These are phyloP conservation scores for Horisme vitalbata DNA, from an alignment of 2,888 invertebrate species.

Conservation along the genomic window DNA sequence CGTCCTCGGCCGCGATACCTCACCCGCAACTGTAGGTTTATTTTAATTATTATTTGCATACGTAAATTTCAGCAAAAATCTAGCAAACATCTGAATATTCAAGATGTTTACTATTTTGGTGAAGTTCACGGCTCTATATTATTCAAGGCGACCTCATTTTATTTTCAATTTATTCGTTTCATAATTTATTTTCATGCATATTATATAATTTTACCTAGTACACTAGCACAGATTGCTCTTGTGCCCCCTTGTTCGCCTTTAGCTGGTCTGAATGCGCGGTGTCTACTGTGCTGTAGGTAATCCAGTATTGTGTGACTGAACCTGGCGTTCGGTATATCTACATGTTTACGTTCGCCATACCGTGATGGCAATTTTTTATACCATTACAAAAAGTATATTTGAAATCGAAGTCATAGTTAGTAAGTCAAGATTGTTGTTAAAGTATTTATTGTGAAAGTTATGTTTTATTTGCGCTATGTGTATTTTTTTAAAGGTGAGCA, in stretches of 20 bases:
- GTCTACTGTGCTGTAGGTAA: slow-evolving; percentile 77
- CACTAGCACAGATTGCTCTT: slow-evolving; percentile 26
- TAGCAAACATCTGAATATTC: slow-evolving; percentile 17
- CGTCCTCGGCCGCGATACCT: slow-evolving; percentile 75
- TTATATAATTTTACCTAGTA: slow-evolving; percentile 14
- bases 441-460: slow-evolving; percentile 62
- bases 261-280: slow-evolving; percentile 30
- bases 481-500: slow-evolving; percentile 15
- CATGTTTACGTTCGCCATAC: slow-evolving; percentile 71
- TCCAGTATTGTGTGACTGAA: slow-evolving; percentile 65
- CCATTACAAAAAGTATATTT: slow-evolving; percentile 75
- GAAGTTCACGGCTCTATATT: slow-evolving; percentile 33
- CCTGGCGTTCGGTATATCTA: slow-evolving; percentile 62
- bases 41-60: slow-evolving; percentile 54
- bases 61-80: slow-evolving; percentile 37
- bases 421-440: slow-evolving; percentile 79
- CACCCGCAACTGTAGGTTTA: slow-evolving; percentile 76
- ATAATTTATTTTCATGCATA: slow-evolving; percentile 23
- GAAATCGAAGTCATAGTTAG: slow-evolving; percentile 81
- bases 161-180: slow-evolving; percentile 34
- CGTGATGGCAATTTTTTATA: slow-evolving; percentile 76
- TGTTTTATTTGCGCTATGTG: slow-evolving; percentile 34
- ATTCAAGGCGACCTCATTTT: slow-evolving; percentile 31
- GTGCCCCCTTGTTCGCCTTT: slow-evolving; percentile 1
- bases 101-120: slow-evolving; percentile 10